phyloP scores from a whole-genome alignment of 35 echinoderm and acorn worm genomes.

The Apostichopus californicus region DNA sequence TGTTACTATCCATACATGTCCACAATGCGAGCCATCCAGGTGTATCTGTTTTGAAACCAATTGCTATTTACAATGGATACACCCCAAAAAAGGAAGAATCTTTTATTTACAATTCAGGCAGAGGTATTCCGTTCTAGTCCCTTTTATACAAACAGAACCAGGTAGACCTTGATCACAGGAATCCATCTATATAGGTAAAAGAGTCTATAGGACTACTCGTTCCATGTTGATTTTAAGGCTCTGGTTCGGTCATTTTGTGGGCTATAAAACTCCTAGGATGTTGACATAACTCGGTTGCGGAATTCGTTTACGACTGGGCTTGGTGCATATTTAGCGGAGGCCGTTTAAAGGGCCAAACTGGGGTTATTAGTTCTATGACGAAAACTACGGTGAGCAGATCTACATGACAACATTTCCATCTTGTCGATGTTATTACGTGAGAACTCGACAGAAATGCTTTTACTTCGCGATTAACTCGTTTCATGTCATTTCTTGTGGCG shows the following conservation, averaged over 20 bases:
- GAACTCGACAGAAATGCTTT: no score
- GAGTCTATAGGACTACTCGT: neutral
- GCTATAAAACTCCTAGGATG: neutral
- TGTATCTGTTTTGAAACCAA: neutral
- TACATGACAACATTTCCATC: no score
- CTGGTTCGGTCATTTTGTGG: neutral
- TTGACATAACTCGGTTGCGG: neutral
- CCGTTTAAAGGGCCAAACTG: no score
- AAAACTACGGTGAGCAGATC: no score
- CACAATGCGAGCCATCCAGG: no score
- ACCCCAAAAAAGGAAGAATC: neutral
- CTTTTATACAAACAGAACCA: neutral
- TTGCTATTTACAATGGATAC: neutral
- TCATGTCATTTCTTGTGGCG: no score
- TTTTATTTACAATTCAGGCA: neutral
- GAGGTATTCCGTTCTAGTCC: neutral
- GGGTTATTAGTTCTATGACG: no score
- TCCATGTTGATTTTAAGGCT: neutral
- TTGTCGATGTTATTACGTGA: no score
- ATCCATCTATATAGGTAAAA: neutral
- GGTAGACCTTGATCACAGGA: neutral
- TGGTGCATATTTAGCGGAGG: neutral
- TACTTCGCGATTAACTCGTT: no score
- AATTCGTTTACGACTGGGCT: neutral
- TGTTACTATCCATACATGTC: no score